Evolutionary conservation across 2,113 vertebrate genomes (phyloP), one percentile per base, ranked within the genome.

Genomic region (Entelurus aequoreus): DNA sequence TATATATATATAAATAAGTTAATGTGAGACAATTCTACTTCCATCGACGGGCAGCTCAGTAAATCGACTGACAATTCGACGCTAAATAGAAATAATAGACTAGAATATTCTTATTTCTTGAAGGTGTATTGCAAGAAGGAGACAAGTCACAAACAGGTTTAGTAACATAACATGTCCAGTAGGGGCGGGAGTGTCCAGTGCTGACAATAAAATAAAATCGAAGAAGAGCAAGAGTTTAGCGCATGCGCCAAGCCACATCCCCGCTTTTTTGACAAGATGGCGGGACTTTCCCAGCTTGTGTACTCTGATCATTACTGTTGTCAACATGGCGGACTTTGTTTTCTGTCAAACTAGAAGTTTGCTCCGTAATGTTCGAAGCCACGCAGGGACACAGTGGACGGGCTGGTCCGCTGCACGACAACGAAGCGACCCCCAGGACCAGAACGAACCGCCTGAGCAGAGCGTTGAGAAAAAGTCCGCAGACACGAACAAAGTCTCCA

Each of bases 391-490:
- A 16, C n/a, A 9, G 49, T n/a, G 19, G n/a, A 51, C 12, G 46
- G 13, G 1, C 8, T 5, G 54, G 38, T 35, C 13, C 13, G 28
- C 28, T 4, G 28, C 28, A 28, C 28, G n/a, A 21, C 46, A 0
- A 50, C 1, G 66, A 3, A 1, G 57, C 15, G 28, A 0, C 54
- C 5, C n/a, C n/a, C 62, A 42, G 36, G 4, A 21, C 57, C 0
- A 76, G 61, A 60, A 19, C 53, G 4, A 90, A 87, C 77, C 86
- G 81, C 0, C 76, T 90, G 67, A 88, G 80, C 37, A 79, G 85
- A 19, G 86, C 74, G 6, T 69, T 70, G 38, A 81, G 72, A 48
- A 71, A 9, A 50, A 79, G 60, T 5, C 74, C 78, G 46, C 52
- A 58, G 63, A 69, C 12, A 0, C 71, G 58, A 46, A 35, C 50